phyloP scores from a whole-genome alignment of 2,888 invertebrate genomes.

The Epirrita christyi region DNA sequence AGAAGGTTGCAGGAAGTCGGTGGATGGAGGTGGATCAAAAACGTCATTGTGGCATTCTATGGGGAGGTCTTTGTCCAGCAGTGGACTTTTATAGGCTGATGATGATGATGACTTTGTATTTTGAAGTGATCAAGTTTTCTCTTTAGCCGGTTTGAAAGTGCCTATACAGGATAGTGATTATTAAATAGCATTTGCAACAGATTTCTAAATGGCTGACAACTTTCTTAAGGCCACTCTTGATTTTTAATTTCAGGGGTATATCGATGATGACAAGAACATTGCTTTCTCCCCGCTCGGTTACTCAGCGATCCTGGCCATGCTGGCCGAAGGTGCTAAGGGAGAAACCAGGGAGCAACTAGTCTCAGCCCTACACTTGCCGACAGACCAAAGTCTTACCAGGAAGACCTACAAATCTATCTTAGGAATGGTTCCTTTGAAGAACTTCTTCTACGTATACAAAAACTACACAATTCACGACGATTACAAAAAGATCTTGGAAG shows the following conservation, averaged over 20 bases:
- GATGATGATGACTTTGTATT: background rate
- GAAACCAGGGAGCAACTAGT: slow-evolving; percentile 85
- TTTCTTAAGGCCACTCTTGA: background rate
- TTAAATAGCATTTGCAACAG: slow-evolving; percentile 1
- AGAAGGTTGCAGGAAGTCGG: too few species aligned
- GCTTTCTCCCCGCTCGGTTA: slow-evolving; percentile 88
- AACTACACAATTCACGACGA: slow-evolving; percentile 86
- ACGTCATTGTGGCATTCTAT: too few species aligned
- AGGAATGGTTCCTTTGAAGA: slow-evolving; percentile 81
- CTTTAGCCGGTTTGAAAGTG: slow-evolving; percentile 22
- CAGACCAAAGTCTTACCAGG: slow-evolving; percentile 73
- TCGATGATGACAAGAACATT: slow-evolving; percentile 82
- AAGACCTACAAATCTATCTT: slow-evolving; percentile 73
- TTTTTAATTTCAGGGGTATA: slow-evolving; percentile 71
- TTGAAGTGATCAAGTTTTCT: slow-evolving; percentile 16
- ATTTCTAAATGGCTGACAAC: slow-evolving; percentile 11
- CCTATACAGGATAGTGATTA: background rate
- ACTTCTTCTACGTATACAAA: slow-evolving; percentile 88
- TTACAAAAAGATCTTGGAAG: slow-evolving; percentile 83
- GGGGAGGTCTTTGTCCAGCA: too few species aligned
- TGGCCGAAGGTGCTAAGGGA: slow-evolving; percentile 86
- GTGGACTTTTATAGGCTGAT: too few species aligned
- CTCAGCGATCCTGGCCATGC: slow-evolving; percentile 85
- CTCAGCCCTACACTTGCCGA: slow-evolving; percentile 82
- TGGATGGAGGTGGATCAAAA: too few species aligned